Evolutionary conservation across 1,140 invertebrate genomes (phyloP), one percentile per base, ranked within the genome.

Genomic region (Macrosteles quadrilineatus): DNA sequence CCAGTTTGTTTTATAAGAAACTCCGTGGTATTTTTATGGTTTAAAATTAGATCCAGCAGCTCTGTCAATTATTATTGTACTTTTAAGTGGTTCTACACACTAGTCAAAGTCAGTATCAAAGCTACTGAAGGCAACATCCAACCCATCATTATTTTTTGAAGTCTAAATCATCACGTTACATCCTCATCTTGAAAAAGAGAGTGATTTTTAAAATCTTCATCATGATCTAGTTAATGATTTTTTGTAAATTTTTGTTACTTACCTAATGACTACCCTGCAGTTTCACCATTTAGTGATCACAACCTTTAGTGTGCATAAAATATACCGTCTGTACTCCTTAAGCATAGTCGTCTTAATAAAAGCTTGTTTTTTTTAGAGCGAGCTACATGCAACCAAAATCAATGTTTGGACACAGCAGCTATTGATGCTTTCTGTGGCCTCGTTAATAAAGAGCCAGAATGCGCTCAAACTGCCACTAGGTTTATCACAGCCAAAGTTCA

Each of bases 401-500:
- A 84, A 74, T 85, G 87, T 75, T 85, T 87, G 70, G 90, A 94
- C 78, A 84, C 83, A 71, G 88, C 90, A 31, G 88, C 90, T 11
- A 85, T 92, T 32, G 87, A 90, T 75, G 89, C 88, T 2, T 94
- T 96, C 78, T 93, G 91, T 78, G 85, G 88, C 12, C 85, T 92
- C 71, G 84, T 96, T 71, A 86, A 85, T 69, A 88, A 90, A 74
- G 90, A 94, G 76, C 78, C 86, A 14, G 92, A 95, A 74, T 92
- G 92, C 17, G 83, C 88, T 29, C 87, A 90, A 68, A 85, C 90
- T 70, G 93, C 92, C 0, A 86, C 91, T 9, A 87, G 91, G 80
- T 85, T 96, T 29, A 82, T 98, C 31, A 90, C 92, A 0, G 85
- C 89, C 43, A 90, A 93, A 80, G 90, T 97, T 65, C 93, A 96